Base-by-base conservation (phyloP, 2,888 invertebrate genomes). In the Noctua janthina region DNA sequence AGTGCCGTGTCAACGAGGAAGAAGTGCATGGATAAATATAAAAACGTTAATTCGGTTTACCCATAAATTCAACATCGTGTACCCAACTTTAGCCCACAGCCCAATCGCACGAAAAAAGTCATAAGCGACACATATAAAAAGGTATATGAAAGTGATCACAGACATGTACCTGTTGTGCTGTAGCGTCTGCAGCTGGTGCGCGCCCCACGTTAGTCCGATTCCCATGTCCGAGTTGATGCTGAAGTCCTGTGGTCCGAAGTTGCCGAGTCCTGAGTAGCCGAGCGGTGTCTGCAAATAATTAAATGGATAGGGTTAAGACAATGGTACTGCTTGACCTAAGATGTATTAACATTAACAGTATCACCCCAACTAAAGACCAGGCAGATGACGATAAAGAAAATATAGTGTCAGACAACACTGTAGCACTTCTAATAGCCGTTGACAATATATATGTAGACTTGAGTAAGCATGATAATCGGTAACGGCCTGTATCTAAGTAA, bases 211-310 rank as follows among this genome's bases (percentile, higher is more conserved):
- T 75, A 97, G 96, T 89, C 97, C 97, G 87, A 98, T 97, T 90
- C 98, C 97, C 97, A 98, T 98, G 92, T 98, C 98, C 88, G 98
- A 97, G 92, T 97, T 97, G 97, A 98, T 98, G 95, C 98, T 98
- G 96, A 98, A 98, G 96, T 98, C 98, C 95, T 98, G 98, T 89
- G 98, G 98, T 93, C 97, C 98, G 93, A 98, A 98, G 89, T 97
- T 97, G 88, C 97, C 97, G 90, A 97, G 96, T 94, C 98, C 97
- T 91, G 97, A 97, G 94, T 98, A 98, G 95, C 97, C 95, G 87
- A 97, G 95, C 88, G 97, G 97, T 93, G 97, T 95, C 97, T 97
- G 95, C 20, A 96, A 75, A 15, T 46, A n/a, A 2, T 29, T 29
- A 72, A 39, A 29, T 8, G 5, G 1, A 43, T 20, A 15, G 0